Evolutionary conservation across 2,888 invertebrate species (phyloP).

Genomic region (Malachius bipustulatus): DNA sequence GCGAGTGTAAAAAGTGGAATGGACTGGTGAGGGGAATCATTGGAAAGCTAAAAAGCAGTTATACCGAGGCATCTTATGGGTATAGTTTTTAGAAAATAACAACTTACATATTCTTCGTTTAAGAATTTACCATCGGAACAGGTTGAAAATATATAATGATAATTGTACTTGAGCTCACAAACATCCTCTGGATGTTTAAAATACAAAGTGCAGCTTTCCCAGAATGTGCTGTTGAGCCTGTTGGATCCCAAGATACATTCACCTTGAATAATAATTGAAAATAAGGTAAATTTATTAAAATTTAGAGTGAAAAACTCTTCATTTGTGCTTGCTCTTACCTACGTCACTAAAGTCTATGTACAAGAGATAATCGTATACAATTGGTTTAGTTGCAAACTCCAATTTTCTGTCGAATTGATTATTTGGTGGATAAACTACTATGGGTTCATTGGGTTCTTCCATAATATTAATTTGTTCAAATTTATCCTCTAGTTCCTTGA

Average conservation of each 20-base stretch:
- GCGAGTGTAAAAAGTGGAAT: too few species aligned
- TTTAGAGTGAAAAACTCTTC: not conserved
- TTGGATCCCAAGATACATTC: conserved; percentile 46
- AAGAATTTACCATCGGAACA: conserved; percentile 37
- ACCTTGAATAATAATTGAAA: conserved; percentile 28
- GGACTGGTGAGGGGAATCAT: too few species aligned
- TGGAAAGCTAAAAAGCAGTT: too few species aligned
- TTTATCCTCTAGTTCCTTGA: too few species aligned
- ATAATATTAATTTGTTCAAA: too few species aligned
- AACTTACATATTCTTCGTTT: conserved; percentile 27
- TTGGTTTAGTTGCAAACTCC: conserved; percentile 25
- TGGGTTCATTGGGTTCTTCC: too few species aligned
- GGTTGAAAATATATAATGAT: conserved; percentile 37
- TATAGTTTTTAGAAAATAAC: too few species aligned
- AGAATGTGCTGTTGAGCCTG: conserved; percentile 46
- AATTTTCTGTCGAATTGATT: conserved; percentile 26
- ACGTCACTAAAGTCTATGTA: conserved; percentile 29
- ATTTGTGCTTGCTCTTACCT: conserved; percentile 25
- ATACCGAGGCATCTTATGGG: too few species aligned
- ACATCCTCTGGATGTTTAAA: conserved; percentile 37
- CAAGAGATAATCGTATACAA: conserved; percentile 26
- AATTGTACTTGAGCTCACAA: conserved; percentile 30
- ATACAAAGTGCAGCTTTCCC: conserved; percentile 49
- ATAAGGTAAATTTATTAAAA: not conserved
- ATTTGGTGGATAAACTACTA: conserved; percentile 31